Conservation (phyloP, 2,113 vertebrate species). For the Ammodytes marinus region DNA sequence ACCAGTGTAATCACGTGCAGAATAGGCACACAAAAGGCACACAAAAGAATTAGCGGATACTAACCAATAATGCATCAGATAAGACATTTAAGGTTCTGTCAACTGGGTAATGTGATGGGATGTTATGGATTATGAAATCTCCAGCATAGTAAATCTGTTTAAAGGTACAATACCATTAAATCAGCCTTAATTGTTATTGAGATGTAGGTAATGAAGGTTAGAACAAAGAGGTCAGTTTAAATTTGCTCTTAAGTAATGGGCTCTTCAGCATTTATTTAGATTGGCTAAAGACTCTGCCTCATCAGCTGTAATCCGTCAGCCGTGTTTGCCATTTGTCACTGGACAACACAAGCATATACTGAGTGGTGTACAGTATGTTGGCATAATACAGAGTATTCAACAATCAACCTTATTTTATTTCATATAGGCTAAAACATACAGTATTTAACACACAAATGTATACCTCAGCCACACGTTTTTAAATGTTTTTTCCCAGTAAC, state of each 20-base stretch:
- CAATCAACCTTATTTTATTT: background rate
- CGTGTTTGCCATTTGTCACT: background rate
- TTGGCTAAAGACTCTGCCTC: conserved; percentile 33
- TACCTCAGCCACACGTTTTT: conserved; percentile 5
- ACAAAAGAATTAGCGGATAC: background rate
- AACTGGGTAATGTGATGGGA: conserved; percentile 1
- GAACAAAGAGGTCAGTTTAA: conserved; percentile 23
- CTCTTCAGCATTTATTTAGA: conserved; percentile 22
- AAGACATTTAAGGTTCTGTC: background rate
- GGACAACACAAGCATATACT: background rate
- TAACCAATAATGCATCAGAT: background rate
- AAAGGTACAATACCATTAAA: conserved; percentile 27
- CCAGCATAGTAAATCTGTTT: conserved; percentile 14
- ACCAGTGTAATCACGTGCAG: background rate
- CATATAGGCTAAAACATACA: background rate
- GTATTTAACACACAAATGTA: background rate
- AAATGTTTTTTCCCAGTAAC: conserved; percentile 16
- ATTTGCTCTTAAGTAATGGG: conserved; percentile 16
- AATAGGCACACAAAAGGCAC: background rate
- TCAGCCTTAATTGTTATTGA: conserved; percentile 29
- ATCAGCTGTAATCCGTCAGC: conserved; percentile 29
- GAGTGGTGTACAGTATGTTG: background rate
- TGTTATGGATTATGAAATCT: conserved; percentile 2
- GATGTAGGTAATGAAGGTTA: conserved; percentile 33
- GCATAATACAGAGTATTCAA: background rate